Conservation (phyloP, 2,113 vertebrate species). For the Dipodomys ordii region DNA sequence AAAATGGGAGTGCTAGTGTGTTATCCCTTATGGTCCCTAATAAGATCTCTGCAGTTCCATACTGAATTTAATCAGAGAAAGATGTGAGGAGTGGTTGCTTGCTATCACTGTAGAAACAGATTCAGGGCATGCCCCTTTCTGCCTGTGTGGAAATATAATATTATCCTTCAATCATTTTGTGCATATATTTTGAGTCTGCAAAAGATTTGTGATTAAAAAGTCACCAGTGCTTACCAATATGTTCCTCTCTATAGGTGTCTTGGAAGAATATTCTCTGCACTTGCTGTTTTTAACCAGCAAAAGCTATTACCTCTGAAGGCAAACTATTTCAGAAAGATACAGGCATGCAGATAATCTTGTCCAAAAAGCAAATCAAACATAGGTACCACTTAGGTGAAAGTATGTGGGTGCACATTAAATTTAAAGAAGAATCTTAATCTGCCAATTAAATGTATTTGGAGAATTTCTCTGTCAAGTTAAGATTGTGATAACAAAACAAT, state of each 20-base stretch:
- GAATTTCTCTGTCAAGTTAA: background rate
- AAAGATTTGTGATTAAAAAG: background rate
- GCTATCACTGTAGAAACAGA: background rate
- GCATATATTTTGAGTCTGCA: background rate
- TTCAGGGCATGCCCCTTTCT: background rate
- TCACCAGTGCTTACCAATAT: background rate
- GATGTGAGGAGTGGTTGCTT: accelerated
- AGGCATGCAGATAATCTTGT: background rate
- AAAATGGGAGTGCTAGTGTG: too few relatives aligned
- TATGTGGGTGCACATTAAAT: background rate
- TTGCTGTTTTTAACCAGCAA: background rate
- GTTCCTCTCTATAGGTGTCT: background rate
- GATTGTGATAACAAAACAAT: background rate
- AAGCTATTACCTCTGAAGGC: background rate
- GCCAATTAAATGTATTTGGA: background rate
- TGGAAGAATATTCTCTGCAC: background rate
- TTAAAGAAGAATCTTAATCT: background rate
- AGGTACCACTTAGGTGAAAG: background rate
- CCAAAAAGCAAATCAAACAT: background rate
- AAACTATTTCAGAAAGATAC: background rate
- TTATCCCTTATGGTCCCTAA: too few relatives aligned
- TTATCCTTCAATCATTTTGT: background rate
- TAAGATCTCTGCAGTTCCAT: too few relatives aligned
- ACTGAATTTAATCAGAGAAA: background rate
- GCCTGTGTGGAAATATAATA: background rate